Evolutionary conservation across 2,113 vertebrate species (phyloP), one percentile per base, ranked within the genome.

Genomic region (Lophius piscatorius): DNA sequence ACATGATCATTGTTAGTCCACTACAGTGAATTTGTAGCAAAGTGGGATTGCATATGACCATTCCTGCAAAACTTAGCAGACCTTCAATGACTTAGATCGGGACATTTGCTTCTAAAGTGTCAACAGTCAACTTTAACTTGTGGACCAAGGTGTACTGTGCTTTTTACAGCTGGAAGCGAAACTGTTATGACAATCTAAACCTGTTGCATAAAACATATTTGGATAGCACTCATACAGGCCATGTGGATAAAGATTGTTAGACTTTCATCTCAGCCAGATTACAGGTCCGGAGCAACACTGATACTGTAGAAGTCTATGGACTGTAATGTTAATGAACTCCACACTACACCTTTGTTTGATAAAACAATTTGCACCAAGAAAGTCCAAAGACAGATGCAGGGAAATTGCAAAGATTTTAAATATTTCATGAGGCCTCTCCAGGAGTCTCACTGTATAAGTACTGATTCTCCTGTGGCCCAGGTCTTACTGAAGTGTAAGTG

Each of bases 231-330:
- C 36, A 36, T 47, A 54, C 20, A 46, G 59, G 18, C 60, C 56
- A 66, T 1, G 14, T 7, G 56, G 38, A 50, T 72, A 75, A 76
- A 24, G 63, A 54, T 24, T 41, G 21, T 55, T 31, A 2, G 16
- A 54, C 36, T 40, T 78, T 74, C 73, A 84, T 85, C 60, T 70
- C 9, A 28, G 4, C 12, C 20, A 76, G 31, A 57, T 63, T 64
- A 72, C 38, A 24, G 26, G 49, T 81, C 51, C 72, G 12, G 17
- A 69, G 36, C 23, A 60, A 45, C 34, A 22, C 69, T 58, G 70
- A 85, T 80, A 71, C 70, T 71, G 35, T 7, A 1, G 21, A 28
- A 4, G 54, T 70, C n/a, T 34, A 36, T 39, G 13, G 58, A 35
- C 20, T 66, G 46, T 44, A 70, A 63, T 58, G 58, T 65, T 73